These are phyloP conservation scores for Anguilla obscura DNA, from an alignment of 2,797 vertebrate genomes.

Conservation along the genomic window DNA sequence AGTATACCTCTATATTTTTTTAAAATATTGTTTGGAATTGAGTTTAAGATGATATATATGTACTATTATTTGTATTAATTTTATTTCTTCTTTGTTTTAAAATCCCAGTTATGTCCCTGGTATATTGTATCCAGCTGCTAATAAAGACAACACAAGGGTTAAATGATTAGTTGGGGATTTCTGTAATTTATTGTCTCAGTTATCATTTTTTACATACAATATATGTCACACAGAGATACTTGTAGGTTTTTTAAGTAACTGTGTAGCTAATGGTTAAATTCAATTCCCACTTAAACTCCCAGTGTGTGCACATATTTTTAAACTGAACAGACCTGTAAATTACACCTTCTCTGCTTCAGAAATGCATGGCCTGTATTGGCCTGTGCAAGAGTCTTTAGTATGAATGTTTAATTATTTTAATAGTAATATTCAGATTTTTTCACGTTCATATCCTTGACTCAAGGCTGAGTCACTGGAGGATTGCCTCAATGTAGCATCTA, in stretches of 20 bases:
- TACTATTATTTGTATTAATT: too few relatives aligned
- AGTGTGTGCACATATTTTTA: neutral
- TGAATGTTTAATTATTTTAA: neutral
- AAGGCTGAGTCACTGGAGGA: constrained; percentile 10
- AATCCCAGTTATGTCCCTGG: too few relatives aligned
- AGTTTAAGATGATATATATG: too few relatives aligned
- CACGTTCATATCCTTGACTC: neutral
- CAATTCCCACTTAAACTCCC: neutral
- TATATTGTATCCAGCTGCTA: too few relatives aligned
- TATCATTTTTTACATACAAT: neutral
- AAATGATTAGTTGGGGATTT: neutral
- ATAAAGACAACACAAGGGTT: too few relatives aligned
- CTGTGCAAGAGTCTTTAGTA: neutral
- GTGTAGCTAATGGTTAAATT: neutral
- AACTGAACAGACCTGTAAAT: neutral
- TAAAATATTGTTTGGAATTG: too few relatives aligned
- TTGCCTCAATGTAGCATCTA: neutral
- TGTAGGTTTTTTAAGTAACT: neutral
- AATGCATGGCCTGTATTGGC: neutral
- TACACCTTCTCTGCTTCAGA: neutral
- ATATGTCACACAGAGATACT: too few relatives aligned
- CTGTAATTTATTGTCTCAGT: neutral
- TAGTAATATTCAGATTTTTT: neutral
- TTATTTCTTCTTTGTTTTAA: too few relatives aligned
- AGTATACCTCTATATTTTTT: too few relatives aligned